Evolutionary conservation across 2,888 invertebrate genomes (phyloP).

Genomic region (Polyploca ridens): DNA sequence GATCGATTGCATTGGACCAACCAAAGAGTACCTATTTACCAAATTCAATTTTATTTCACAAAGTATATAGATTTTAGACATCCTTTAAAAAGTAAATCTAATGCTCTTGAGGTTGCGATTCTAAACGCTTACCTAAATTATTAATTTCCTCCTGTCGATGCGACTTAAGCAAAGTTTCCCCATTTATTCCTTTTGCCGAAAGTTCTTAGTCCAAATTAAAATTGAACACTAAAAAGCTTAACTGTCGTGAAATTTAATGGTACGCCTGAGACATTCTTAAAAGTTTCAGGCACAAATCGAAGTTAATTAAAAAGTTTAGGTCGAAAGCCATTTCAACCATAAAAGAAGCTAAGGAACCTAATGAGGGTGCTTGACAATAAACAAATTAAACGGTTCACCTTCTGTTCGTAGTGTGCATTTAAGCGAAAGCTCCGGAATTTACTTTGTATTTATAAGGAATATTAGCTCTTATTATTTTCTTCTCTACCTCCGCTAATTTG

Average conservation of each 20-base stretch:
- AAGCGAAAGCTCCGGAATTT: neutral
- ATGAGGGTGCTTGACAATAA: conserved; percentile 38
- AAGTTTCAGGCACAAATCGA: conserved; percentile 46
- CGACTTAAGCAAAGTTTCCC: neutral
- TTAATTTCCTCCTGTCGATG: neutral
- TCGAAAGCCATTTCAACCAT: conserved; percentile 36
- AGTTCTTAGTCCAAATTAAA: conserved; percentile 27
- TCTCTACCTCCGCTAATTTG: neutral
- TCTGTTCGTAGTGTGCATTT: conserved; percentile 9
- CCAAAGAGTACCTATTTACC: too few relatives aligned
- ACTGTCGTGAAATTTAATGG: conserved; percentile 37
- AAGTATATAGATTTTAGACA: too few relatives aligned
- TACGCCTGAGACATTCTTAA: conserved; percentile 40
- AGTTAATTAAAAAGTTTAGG: conserved; percentile 59
- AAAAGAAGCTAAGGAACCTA: conserved; percentile 37
- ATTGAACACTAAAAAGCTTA: conserved; percentile 40
- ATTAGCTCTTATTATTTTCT: conserved; percentile 1
- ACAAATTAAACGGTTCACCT: conserved; percentile 26
- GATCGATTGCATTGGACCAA: too few relatives aligned
- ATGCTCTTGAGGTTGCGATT: neutral
- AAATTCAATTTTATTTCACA: too few relatives aligned
- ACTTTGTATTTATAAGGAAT: conserved; percentile 1
- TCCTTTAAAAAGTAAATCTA: neutral
- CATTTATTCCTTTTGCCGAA: conserved; percentile 14
- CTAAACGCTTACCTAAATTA: neutral